Conservation (phyloP, 2,888 invertebrate genomes). For the Lasioglossum morio region DNA sequence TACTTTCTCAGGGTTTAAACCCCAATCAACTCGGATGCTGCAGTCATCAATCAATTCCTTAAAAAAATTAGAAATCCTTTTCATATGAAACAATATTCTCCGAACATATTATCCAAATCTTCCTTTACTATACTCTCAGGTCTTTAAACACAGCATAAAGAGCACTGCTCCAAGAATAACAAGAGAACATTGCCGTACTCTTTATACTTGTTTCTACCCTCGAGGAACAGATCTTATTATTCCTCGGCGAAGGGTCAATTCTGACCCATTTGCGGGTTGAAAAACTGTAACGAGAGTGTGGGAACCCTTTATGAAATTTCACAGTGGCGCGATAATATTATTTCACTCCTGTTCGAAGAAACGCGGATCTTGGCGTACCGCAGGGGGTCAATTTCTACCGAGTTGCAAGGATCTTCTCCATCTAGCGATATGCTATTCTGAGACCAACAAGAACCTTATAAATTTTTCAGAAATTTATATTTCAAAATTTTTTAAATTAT, state of each 20-base stretch:
- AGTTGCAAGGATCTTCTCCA: background rate
- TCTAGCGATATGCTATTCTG: background rate
- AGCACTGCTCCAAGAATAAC: background rate
- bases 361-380: background rate
- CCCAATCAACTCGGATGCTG: background rate
- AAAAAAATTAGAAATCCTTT: background rate
- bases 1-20: background rate
- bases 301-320: constrained; percentile 3
- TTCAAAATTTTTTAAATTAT: too few relatives aligned
- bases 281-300: background rate
- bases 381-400: constrained; percentile 8
- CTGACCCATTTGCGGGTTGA: background rate
- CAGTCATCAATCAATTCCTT: background rate
- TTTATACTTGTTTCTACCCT: background rate
- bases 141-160: background rate
- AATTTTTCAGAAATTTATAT: background rate
- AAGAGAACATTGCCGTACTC: background rate
- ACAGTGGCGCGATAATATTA: constrained; percentile 33
- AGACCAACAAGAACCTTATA: background rate
- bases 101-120: background rate
- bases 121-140: background rate
- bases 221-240: background rate
- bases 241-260: constrained; percentile 16
- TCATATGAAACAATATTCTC: background rate
- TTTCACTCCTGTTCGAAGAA: constrained; percentile 9